Evolutionary conservation across 1,140 invertebrate genomes (phyloP).

Genomic region (Caenorhabditis brenneri): DNA sequence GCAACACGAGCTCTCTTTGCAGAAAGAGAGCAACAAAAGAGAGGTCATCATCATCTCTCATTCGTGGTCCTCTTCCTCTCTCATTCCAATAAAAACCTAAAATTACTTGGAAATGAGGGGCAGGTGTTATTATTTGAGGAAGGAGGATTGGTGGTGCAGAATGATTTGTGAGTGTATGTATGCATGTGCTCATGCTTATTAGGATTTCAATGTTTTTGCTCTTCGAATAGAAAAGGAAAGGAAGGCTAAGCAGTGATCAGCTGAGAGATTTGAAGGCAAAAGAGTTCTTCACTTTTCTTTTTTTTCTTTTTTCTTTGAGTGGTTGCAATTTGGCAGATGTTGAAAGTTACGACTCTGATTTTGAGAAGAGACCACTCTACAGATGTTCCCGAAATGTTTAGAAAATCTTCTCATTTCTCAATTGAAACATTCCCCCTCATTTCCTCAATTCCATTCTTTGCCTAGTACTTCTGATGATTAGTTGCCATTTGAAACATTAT

Average conservation of each 20-base stretch:
- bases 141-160: neutral
- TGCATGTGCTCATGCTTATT: neutral
- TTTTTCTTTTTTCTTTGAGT: neutral
- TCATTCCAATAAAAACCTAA: neutral
- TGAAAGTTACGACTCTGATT: neutral
- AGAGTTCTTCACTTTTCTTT: neutral
- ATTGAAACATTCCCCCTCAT: neutral
- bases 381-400: no score
- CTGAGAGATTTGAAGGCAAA: neutral
- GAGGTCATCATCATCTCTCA: neutral
- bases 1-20: neutral
- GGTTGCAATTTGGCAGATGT: slow-evolving; percentile 17
- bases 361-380: neutral
- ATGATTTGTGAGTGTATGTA: neutral
- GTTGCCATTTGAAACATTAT: neutral
- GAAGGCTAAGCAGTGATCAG: neutral
- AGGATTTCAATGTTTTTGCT: neutral
- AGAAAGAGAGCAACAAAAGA: neutral
- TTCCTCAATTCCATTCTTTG: neutral
- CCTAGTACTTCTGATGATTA: no score
- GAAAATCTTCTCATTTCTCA: neutral
- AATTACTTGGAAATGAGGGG: neutral
- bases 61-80: neutral
- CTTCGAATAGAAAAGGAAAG: neutral
- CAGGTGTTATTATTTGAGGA: slow-evolving; percentile 1